Conservation (phyloP, 2,113 vertebrate species). For the Oncorhynchus nerka region DNA sequence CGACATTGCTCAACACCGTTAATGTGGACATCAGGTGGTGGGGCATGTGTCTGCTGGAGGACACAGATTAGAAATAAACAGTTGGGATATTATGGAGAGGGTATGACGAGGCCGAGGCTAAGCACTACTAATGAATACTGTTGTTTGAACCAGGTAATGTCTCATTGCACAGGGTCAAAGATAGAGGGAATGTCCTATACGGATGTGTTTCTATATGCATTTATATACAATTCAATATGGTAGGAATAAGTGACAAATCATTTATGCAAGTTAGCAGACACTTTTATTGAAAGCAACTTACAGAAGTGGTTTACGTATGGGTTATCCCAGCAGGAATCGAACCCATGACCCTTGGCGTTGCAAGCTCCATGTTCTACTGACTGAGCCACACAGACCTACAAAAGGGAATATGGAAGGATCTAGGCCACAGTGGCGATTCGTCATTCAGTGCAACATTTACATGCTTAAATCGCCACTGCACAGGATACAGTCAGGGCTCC, state of each 20-base stretch:
- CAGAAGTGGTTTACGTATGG: no score
- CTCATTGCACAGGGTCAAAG: neutral
- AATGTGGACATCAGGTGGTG: constrained; percentile 1
- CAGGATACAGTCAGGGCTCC: neutral
- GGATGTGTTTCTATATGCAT: neutral
- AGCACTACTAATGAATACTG: neutral
- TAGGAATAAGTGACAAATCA: no score
- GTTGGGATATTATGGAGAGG: neutral
- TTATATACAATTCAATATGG: neutral
- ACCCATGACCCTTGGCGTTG: no score
- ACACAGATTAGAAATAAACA: neutral
- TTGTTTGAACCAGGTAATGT: neutral
- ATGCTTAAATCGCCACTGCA: no score
- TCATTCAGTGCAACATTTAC: no score
- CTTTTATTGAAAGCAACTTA: neutral
- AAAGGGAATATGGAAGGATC: neutral
- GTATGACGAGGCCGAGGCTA: neutral
- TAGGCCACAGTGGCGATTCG: neutral
- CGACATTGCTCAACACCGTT: constrained; percentile 22
- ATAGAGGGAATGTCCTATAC: neutral
- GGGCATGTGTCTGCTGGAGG: neutral
- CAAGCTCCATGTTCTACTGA: no score
- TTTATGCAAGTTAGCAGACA: neutral
- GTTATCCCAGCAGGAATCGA: no score
- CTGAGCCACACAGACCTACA: no score